Percentiles rank a stretch among this genome's conserved stretches.
Conservation (phyloP, 2,797 vertebrate species). For the Phalanger gymnotis region DNA sequence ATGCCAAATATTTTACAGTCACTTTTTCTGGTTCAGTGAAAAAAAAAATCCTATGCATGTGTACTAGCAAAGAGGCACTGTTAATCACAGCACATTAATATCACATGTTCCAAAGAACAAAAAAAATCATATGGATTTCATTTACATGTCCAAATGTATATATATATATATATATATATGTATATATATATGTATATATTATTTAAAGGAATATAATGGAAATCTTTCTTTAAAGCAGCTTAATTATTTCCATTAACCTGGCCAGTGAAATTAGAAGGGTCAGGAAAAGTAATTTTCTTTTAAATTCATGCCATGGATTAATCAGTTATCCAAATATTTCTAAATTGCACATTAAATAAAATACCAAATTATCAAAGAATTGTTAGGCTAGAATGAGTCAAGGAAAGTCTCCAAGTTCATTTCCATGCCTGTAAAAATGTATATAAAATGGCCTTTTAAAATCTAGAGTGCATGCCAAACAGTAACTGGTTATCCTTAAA, state of each 20-base stretch:
- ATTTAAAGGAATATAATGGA: background rate
- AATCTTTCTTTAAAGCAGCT: background rate
- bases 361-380: background rate
- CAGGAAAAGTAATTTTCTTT: background rate
- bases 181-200: background rate
- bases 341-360: background rate
- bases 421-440: background rate
- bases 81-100: background rate
- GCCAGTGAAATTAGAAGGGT: background rate
- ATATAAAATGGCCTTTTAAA: background rate
- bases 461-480: background rate
- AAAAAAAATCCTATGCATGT: fast-evolving
- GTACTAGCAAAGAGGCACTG: background rate
- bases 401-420: background rate
- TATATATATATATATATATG: no score
- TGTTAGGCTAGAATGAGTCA: background rate
- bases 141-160: background rate
- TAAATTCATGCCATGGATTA: background rate
- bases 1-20: background rate
- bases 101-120: background rate
- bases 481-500: background rate
- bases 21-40: constrained; percentile 24
- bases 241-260: background rate
- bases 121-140: background rate
- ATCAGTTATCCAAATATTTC: no score